phyloP scores from a whole-genome alignment of 2,797 vertebrate genomes.

The Triplophysa yarkandensis region DNA sequence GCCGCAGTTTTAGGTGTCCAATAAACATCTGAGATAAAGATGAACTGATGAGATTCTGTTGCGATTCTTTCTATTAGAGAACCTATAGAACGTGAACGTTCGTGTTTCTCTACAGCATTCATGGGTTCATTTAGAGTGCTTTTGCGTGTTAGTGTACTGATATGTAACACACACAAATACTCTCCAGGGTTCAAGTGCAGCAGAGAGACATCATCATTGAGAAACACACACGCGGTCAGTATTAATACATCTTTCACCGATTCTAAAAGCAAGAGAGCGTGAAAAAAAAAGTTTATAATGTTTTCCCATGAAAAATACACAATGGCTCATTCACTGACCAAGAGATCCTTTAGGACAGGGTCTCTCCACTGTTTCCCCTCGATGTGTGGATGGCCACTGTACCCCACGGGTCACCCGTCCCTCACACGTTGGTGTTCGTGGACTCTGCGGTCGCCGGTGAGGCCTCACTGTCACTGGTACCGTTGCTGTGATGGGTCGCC shows the following conservation, averaged over 20 bases:
- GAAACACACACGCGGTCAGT: slow-evolving; percentile 2
- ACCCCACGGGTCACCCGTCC: slow-evolving; percentile 83
- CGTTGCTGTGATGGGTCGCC: slow-evolving; percentile 80
- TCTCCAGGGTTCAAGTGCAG: slow-evolving; percentile 12
- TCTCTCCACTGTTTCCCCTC: slow-evolving; percentile 88
- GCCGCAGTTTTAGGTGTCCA: not conserved
- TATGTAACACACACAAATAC: not conserved
- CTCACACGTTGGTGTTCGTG: slow-evolving; percentile 81
- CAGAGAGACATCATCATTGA: not conserved
- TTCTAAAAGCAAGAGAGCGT: not conserved
- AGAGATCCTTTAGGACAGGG: slow-evolving; percentile 91
- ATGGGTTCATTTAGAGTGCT: slow-evolving; percentile 22
- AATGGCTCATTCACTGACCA: slow-evolving; percentile 69
- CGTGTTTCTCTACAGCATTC: not conserved
- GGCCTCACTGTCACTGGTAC: slow-evolving; percentile 80
- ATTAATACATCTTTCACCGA: slow-evolving; percentile 1
- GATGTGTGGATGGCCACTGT: slow-evolving; percentile 86
- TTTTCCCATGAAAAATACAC: not conserved
- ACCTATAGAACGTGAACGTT: not conserved
- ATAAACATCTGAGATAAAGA: not conserved
- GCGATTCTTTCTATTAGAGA: not conserved
- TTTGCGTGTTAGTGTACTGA: not conserved
- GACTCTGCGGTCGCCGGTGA: slow-evolving; percentile 80
- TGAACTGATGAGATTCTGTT: not conserved
- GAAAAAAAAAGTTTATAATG: no score